Evolutionary conservation across 2,888 invertebrate species (phyloP).

Genomic region (Lasioglossum marginatum): DNA sequence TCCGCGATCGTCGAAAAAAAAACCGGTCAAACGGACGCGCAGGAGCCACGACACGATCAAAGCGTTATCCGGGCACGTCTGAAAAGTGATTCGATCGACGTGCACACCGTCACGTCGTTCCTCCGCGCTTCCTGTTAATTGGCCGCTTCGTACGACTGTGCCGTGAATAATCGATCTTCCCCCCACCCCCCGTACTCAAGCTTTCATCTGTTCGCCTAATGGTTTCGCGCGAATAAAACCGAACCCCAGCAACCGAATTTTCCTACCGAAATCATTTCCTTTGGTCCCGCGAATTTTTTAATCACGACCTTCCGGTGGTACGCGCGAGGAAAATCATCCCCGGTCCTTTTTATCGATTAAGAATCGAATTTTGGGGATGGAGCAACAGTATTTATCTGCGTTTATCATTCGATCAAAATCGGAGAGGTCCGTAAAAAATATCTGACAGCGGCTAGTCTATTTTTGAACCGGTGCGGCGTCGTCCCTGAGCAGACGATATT

Average conservation of each 20-base stretch:
- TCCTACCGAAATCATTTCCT: not conserved
- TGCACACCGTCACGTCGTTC: not conserved
- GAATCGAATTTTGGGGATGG: too few species aligned
- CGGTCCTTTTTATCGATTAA: too few species aligned
- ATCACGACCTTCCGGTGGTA: not conserved
- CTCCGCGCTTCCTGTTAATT: conserved; percentile 5
- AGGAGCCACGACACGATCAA: conserved; percentile 17
- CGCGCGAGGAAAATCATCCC: not conserved
- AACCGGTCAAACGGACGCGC: conserved; percentile 17
- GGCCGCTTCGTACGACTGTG: not conserved
- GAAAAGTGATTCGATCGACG: conserved; percentile 18
- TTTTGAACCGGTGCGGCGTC: not conserved
- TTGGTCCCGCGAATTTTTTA: not conserved
- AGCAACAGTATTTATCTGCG: not conserved
- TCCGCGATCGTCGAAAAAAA: conserved; percentile 31
- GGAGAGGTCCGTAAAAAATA: not conserved
- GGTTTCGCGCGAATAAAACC: not conserved
- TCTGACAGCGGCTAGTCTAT: not conserved
- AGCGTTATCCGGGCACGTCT: not conserved
- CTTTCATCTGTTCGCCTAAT: not conserved
- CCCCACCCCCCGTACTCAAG: not conserved
- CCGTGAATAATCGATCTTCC: not conserved
- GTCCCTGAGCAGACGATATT: not conserved
- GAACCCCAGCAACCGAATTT: not conserved
- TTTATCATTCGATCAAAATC: not conserved